Evolutionary conservation across 1,140 invertebrate species (phyloP), one percentile per base, ranked within the genome.

Genomic region (fruit fly (Drosophila melanogaster)): DNA sequence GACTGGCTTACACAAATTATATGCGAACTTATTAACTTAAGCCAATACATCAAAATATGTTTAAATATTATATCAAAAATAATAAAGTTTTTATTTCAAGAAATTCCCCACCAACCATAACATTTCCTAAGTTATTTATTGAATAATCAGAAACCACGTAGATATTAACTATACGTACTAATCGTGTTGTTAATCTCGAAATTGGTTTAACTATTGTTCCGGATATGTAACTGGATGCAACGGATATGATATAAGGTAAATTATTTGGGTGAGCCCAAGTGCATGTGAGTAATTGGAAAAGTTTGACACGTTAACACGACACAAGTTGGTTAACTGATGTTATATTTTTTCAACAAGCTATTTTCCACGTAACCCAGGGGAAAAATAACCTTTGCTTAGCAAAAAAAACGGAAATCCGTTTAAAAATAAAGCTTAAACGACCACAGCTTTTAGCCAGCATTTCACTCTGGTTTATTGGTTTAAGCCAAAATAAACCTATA

Each of bases 231-330:
- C 22, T 10, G 11, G 10, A 33, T 62, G 12, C 53, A 33, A 22
- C 8, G 24, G 6, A 62, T 22, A 24, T 50, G 26, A 24, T n/a
- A 50, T 43, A 43, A 51, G 14, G 24, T 11, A 14, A 22, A 35
- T 17, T 38, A 37, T 50, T 35, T 15, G 4, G 15, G 12, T 12
- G 11, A 3, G 22, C 17, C 26, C 26, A 22, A 19, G 24, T n/a
- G 59, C 62, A 66, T 62, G 62, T 22, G 11, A 17, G 30, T 41
- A 66, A 62, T 41, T 49, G 46, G 26, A 59, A n/a, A 43, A 41
- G 8, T n/a, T 35, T 35, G 12, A 17, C 60, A 35, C 15, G 37
- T 22, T 61, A 40, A 59, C 60, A 59, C 26, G 38, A 8, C n/a
- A 6, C n/a, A 22, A 26, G 19, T 14, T 12, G 11, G 51, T 58